phyloP scores from a whole-genome alignment of 2,113 vertebrate genomes.

The Papio anubis region DNA sequence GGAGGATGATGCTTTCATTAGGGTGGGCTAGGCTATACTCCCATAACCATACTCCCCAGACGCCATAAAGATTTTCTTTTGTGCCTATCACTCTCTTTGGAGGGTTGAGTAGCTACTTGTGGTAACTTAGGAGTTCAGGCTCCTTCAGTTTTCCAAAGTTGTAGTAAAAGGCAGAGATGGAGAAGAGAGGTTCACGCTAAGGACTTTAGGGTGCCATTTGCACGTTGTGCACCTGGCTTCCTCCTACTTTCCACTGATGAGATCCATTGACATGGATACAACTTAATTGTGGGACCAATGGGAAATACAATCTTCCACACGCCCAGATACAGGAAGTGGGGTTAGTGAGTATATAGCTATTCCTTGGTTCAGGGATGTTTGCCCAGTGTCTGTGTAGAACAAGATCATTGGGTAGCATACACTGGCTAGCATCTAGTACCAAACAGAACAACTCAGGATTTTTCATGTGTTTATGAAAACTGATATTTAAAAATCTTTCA shows the following conservation, averaged over 20 bases:
- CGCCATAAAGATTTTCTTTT: background rate
- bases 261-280: background rate
- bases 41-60: background rate
- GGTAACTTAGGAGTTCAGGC: background rate
- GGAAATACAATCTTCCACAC: background rate
- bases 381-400: rapidly evolving
- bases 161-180: background rate
- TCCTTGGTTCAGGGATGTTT: background rate
- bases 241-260: background rate
- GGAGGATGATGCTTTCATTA: background rate
- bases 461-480: background rate
- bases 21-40: no score
- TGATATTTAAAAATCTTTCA: background rate
- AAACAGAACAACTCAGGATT: background rate
- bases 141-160: background rate
- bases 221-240: background rate
- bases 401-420: no score
- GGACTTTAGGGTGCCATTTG: background rate
- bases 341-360: no score
- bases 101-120: background rate
- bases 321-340: background rate
- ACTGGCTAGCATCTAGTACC: background rate
- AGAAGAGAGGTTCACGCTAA: rapidly evolving
- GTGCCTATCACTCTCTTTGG: background rate
- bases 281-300: background rate